These are phyloP conservation scores for Subanguina moxae DNA, from an alignment of 1,140 invertebrate species.

Conservation along the genomic window DNA sequence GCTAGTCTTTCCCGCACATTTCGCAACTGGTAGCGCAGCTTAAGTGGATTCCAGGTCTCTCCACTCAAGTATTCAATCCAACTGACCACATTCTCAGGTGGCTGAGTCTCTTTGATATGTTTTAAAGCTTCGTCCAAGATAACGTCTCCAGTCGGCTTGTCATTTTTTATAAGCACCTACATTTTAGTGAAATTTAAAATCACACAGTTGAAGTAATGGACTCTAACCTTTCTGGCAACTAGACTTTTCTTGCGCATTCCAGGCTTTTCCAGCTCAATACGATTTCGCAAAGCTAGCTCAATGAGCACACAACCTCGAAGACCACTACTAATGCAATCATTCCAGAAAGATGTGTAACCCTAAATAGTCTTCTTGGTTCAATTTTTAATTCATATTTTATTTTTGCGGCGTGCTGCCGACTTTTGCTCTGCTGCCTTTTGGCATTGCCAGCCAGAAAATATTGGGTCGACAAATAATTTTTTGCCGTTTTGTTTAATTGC, in stretches of 20 bases:
- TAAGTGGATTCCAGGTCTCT: slow-evolving; percentile 99
- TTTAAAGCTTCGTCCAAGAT: slow-evolving; percentile 95
- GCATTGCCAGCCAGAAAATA: too few relatives aligned
- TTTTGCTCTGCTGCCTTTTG: too few relatives aligned
- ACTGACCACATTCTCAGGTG: slow-evolving; percentile 90
- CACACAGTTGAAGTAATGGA: not conserved
- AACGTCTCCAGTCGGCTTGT: slow-evolving; percentile 92
- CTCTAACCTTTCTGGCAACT: slow-evolving; percentile 73
- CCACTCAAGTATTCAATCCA: slow-evolving; percentile 97
- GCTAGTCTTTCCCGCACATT: slow-evolving; percentile 97
- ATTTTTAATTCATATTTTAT: too few relatives aligned
- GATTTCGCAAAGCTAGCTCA: slow-evolving; percentile 85
- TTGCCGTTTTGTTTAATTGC: too few relatives aligned
- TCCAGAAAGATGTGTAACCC: slow-evolving; percentile 99
- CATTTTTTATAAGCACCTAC: slow-evolving; percentile 69
- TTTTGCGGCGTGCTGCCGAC: too few relatives aligned
- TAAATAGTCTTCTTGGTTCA: too few relatives aligned
- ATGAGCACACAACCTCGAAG: slow-evolving; percentile 95
- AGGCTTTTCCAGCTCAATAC: slow-evolving; percentile 90
- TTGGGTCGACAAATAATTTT: too few relatives aligned
- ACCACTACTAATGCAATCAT: slow-evolving; percentile 98
- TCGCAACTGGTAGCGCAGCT: slow-evolving; percentile 92
- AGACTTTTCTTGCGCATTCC: slow-evolving; percentile 88
- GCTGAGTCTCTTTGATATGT: slow-evolving; percentile 94
- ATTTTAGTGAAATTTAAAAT: not conserved